These are phyloP conservation scores for Dasyurus viverrinus DNA, from an alignment of 2,113 vertebrate genomes.

Conservation along the genomic window DNA sequence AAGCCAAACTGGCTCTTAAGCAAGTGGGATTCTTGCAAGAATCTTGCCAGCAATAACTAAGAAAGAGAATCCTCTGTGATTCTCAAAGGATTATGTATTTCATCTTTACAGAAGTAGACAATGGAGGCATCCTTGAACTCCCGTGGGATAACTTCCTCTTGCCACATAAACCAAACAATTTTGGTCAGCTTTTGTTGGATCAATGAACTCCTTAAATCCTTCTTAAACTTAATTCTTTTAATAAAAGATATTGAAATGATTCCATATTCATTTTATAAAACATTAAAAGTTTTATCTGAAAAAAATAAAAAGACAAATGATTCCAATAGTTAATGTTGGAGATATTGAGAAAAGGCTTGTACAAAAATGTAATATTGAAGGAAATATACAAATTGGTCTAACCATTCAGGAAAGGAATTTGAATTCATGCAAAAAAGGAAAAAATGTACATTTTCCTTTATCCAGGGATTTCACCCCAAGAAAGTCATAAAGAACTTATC, in stretches of 20 bases:
- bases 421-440: not conserved
- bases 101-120: no score
- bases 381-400: not conserved
- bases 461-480: accelerated
- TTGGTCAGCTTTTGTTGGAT: no score
- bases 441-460: not conserved
- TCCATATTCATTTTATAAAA: not conserved
- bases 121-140: no score
- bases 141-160: no score
- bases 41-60: no score
- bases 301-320: slow-evolving; percentile 22
- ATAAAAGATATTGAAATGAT: not conserved
- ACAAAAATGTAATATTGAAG: not conserved
- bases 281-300: slow-evolving; percentile 8
- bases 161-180: no score
- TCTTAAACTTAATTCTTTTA: not conserved
- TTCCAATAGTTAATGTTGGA: not conserved
- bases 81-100: no score
- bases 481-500: not conserved
- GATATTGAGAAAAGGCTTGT: not conserved
- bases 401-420: not conserved
- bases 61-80: no score
- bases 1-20: no score
- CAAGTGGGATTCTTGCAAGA: no score
- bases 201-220: not conserved